phyloP scores from a whole-genome alignment of 1,140 invertebrate genomes.

The Atta colombica region DNA sequence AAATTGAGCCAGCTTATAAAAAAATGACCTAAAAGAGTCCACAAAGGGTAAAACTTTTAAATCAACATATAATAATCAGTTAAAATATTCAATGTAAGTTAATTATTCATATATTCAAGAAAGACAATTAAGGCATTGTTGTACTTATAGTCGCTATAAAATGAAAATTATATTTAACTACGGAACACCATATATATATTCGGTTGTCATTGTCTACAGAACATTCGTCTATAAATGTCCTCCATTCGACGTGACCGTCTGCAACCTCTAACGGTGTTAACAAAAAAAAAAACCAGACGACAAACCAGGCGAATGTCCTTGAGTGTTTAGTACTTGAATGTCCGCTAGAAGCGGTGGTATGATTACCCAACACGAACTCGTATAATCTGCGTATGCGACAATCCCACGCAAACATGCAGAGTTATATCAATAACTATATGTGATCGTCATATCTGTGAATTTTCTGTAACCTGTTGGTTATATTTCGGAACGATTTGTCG shows the following conservation, averaged over 20 bases:
- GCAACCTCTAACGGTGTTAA: slow-evolving; percentile 82
- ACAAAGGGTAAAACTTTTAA: too few relatives aligned
- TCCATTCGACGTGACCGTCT: slow-evolving; percentile 80
- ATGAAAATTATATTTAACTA: too few relatives aligned
- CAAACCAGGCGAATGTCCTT: slow-evolving; percentile 69
- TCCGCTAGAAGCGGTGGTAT: slow-evolving; percentile 38
- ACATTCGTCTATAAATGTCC: slow-evolving; percentile 52
- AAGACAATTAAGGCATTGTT: too few relatives aligned
- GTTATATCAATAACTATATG: not conserved
- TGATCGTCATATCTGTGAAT: not conserved
- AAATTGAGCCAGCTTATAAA: too few relatives aligned
- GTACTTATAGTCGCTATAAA: too few relatives aligned
- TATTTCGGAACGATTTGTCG: not conserved
- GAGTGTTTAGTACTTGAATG: slow-evolving; percentile 61
- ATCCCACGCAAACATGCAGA: not conserved
- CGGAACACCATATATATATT: not conserved
- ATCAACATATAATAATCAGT: too few relatives aligned
- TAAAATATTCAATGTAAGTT: too few relatives aligned
- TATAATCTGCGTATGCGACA: not conserved
- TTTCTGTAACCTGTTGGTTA: not conserved
- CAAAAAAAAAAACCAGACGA: slow-evolving; percentile 66
- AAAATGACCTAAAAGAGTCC: too few relatives aligned
- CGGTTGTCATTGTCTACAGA: slow-evolving; percentile 21
- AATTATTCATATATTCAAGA: too few relatives aligned
- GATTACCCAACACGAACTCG: not conserved